Conservation (phyloP, 2,797 vertebrate species). For the Peromyscus eremicus region DNA sequence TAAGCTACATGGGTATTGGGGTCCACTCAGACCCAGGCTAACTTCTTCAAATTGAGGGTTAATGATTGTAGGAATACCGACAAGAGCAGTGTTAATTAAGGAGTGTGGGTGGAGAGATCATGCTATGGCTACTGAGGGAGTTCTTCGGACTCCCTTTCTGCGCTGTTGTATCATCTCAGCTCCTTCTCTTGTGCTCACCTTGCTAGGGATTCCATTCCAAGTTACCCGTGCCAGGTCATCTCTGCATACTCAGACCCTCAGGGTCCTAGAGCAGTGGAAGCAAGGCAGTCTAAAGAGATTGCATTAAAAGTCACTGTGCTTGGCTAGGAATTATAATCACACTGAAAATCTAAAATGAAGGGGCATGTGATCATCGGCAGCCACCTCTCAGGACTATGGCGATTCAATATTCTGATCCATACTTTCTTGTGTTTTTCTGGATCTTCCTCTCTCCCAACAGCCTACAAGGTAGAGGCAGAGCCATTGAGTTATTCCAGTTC, state of each 20-base stretch:
- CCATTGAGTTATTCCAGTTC: neutral
- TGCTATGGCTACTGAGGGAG: neutral
- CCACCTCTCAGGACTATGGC: neutral
- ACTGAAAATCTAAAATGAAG: neutral
- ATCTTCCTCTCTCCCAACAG: neutral
- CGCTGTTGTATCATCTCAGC: accelerated
- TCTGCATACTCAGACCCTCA: neutral
- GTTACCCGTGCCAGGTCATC: neutral
- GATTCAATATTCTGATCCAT: neutral
- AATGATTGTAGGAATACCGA: neutral
- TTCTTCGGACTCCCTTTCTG: neutral
- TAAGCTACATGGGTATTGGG: no score
- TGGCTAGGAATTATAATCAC: neutral
- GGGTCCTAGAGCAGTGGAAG: neutral
- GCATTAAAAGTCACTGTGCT: neutral
- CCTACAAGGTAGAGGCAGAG: neutral
- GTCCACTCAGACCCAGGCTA: neutral
- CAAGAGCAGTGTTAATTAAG: neutral
- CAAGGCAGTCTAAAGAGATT: neutral
- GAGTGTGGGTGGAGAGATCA: neutral
- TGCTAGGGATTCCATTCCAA: neutral
- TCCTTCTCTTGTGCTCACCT: neutral
- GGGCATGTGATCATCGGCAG: neutral
- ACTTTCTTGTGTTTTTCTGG: neutral
- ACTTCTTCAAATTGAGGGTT: neutral